phyloP scores from a whole-genome alignment of 1,140 invertebrate species.

The Leptopilina clavipes region DNA sequence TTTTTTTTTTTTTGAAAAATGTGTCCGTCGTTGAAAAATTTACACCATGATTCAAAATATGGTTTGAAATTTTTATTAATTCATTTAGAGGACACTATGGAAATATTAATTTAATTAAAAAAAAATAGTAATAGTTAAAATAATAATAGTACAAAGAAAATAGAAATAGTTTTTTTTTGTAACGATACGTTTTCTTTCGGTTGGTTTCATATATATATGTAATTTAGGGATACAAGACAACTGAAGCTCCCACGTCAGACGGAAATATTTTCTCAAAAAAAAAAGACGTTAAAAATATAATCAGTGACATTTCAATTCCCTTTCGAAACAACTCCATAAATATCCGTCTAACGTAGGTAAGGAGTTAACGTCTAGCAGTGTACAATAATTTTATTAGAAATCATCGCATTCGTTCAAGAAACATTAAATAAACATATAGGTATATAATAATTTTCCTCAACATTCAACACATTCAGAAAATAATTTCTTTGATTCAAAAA shows the following conservation, averaged over 20 bases:
- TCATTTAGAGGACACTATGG: too few relatives aligned
- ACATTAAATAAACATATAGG: neutral
- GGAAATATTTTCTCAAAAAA: conserved; percentile 3
- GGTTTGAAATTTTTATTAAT: neutral
- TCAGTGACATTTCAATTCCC: conserved; percentile 33
- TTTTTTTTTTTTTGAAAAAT: too few relatives aligned
- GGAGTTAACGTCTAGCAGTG: conserved; percentile 62
- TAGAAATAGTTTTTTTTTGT: conserved; percentile 36
- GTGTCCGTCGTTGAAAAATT: too few relatives aligned
- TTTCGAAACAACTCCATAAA: conserved; percentile 30
- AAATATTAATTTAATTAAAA: too few relatives aligned
- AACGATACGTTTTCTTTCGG: conserved; percentile 29
- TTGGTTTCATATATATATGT: neutral
- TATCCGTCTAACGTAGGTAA: conserved; percentile 65
- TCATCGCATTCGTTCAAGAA: neutral
- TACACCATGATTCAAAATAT: too few relatives aligned
- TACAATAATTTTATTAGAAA: conserved; percentile 27
- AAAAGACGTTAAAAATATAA: conserved; percentile 18
- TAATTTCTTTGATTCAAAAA: neutral
- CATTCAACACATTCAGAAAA: neutral
- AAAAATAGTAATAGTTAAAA: too few relatives aligned
- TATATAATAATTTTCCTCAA: neutral
- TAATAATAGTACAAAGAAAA: too few relatives aligned
- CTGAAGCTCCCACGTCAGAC: conserved; percentile 29
- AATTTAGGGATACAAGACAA: conserved; percentile 28